Evolutionary conservation across 1,140 invertebrate genomes (phyloP), one percentile per base, ranked within the genome.

Genomic region (Drosophila dunni): DNA sequence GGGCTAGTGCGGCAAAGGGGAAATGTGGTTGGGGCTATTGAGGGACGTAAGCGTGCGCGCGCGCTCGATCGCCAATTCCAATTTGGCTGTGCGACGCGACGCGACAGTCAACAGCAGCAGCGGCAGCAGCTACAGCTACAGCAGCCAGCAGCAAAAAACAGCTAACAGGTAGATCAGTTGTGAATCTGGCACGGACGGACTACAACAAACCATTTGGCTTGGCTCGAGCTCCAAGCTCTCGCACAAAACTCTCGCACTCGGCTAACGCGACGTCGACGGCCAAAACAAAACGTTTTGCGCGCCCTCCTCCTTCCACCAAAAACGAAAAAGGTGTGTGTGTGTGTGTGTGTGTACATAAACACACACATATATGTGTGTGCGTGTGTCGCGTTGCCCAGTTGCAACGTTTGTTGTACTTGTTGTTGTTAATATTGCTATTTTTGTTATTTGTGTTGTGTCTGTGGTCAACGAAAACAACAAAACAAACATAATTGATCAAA

Each of bases 91-190:
- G 46, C 40, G 63, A 13, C 48, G 48, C 48, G 24, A 20, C 45
- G 53, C 64, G 38, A 78, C 54, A 61, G 54, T 57, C 33, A 80
- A 66, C 69, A 69, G 24, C 38, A 65, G 54, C 67, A 51, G 24
- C 24, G 6, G 24, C 38, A 65, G 20, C 66, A 74, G 51, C 50
- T 29, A 29, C 4, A 29, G 24, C 24, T 29, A 29, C 70, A 63
- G 63, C 58, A 51, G 56, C 67, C 56, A 56, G 48, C 74, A 42
- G 44, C 57, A 42, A 73, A 72, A 42, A 73, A 72, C 76, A 68
- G 78, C 79, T 40, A 69, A 65, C 66, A 88, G 83, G 83, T 88
- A 88, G 83, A 88, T 88, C 83, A 88, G 83, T 88, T 88, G 84
- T 88, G 83, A 88, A 88, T 89, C 84, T 88, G 83, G 84, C 84